phyloP scores from a whole-genome alignment of 64 coral and sea anemone species.

The Trachythela sp. region DNA sequence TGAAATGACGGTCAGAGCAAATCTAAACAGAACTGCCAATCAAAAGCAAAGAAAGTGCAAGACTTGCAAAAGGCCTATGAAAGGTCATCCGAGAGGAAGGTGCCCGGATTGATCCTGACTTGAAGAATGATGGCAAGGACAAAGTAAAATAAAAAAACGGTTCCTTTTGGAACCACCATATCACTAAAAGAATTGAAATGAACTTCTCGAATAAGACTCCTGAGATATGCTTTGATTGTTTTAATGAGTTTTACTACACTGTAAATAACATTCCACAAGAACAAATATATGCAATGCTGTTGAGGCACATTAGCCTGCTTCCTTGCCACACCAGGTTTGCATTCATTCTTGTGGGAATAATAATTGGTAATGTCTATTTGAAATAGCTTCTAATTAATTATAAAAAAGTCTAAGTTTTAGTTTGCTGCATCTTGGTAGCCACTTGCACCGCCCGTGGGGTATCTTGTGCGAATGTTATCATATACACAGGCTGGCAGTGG shows the following conservation, averaged over 20 bases:
- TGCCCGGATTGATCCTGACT: neutral
- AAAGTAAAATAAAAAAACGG: neutral
- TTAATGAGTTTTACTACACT: neutral
- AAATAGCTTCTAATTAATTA: too few species aligned
- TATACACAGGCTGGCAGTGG: slow-evolving; percentile 47
- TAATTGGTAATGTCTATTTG: too few species aligned
- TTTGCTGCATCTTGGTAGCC: neutral
- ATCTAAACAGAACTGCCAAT: neutral
- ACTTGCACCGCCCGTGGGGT: neutral
- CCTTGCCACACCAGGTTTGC: too few species aligned
- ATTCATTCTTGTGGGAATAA: too few species aligned
- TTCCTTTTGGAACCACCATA: neutral
- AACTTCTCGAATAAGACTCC: neutral
- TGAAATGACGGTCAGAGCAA: neutral
- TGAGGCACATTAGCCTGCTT: too few species aligned
- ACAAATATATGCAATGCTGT: too few species aligned
- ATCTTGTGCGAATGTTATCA: slow-evolving; percentile 5
- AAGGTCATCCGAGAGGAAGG: neutral
- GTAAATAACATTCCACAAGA: too few species aligned
- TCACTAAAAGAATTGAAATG: neutral
- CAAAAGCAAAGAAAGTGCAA: neutral
- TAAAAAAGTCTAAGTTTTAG: neutral
- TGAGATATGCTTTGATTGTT: neutral
- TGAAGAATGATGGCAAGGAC: neutral
- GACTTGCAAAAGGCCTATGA: neutral